phyloP scores from a whole-genome alignment of 2,113 vertebrate species.

The Melanotaenia duboulayi region DNA sequence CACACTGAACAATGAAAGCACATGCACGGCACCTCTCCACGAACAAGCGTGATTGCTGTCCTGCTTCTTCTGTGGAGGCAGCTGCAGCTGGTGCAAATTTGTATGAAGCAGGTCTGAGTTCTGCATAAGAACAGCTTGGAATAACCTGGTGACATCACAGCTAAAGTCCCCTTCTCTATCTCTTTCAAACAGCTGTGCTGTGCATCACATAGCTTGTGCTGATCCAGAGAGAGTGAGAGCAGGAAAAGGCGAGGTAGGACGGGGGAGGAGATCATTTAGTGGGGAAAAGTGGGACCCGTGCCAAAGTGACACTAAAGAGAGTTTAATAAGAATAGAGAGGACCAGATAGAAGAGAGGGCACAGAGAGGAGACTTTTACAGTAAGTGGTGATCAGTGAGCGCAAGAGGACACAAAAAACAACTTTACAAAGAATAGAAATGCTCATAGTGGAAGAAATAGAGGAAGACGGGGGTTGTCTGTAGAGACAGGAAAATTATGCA shows the following conservation, averaged over 20 bases:
- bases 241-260: conserved; percentile 16
- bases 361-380: conserved; percentile 14
- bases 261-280: conserved; percentile 41
- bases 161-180: conserved; percentile 61
- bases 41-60: background rate
- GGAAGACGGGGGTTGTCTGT: conserved; percentile 3
- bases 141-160: conserved; percentile 73
- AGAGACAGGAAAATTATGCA: conserved; percentile 2
- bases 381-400: conserved; percentile 33
- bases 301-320: conserved; percentile 45
- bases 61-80: background rate
- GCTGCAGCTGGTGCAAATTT: background rate
- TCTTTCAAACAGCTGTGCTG: conserved; percentile 59
- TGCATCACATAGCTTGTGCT: conserved; percentile 64
- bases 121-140: conserved; percentile 57
- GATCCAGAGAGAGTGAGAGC: conserved; percentile 29
- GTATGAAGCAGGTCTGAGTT: conserved; percentile 25
- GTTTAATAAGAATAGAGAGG: conserved; percentile 61
- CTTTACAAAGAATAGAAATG: conserved; percentile 18
- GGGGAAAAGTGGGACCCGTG: conserved; percentile 40
- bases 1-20: conserved; percentile 19
- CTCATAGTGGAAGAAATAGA: background rate
- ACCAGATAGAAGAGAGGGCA: conserved; percentile 20
- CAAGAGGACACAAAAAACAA: conserved; percentile 15
- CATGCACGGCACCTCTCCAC: conserved; percentile 1